Evolutionary conservation across 2,113 vertebrate species (phyloP), one percentile per base, ranked within the genome.

Genomic region (Holacanthus passer): DNA sequence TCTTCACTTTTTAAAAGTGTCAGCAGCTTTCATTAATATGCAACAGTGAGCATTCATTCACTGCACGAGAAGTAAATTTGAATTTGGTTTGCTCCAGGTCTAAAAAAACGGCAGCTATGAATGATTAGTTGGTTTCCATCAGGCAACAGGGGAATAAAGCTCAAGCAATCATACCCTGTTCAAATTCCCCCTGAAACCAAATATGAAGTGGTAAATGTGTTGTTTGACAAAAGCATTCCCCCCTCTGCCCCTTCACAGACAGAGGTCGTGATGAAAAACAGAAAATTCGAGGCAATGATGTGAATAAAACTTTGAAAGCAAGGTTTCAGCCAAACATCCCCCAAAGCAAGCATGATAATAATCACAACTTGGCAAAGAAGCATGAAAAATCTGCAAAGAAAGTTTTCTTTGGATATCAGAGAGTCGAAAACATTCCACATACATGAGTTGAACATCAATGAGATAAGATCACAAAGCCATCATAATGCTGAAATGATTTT

Each of bases 401-500:
- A 58, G 22, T 35, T 80, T 94, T 91, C 94, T 93, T 93, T 91
- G 89, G 83, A 82, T 5, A 80, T 88, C 91, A 94, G 93, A 96
- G 93, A 95, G 92, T 93, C 78, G 47, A 77, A 59, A 87, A 87
- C 88, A 93, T 95, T 96, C 74, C 95, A 95, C 93, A 81, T 85
- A 88, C 53, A 86, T 67, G 82, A 87, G 85, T 58, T 76, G 67
- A 87, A 89, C 84, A 91, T 94, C 85, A 86, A 95, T 95, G 91
- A 87, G 88, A 85, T 83, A 77, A 58, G 91, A 95, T 95, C 85
- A 84, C 71, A 89, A 91, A 91, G 92, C 91, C 83, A 3, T 84
- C 90, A 87, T 88, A 68, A 91, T 82, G 87, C 53, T 70, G 68
- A 50, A 16, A 64, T 7, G 63, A 71, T 35, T 4, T 58, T 13